Conservation (phyloP, 1,140 invertebrate species). For the Spodoptera frugiperda region DNA sequence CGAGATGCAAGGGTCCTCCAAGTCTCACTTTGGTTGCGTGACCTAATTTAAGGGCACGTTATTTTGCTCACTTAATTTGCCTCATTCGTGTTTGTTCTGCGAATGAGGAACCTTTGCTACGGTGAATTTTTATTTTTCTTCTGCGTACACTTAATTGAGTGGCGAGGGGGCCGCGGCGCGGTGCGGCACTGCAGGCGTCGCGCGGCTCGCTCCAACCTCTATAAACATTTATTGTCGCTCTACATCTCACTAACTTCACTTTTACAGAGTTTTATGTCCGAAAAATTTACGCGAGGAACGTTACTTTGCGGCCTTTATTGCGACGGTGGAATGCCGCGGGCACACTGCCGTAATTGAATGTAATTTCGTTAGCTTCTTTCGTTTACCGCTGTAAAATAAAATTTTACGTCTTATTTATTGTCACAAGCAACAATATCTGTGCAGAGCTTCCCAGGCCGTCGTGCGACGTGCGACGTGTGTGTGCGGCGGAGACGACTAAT, state of each 20-base stretch:
- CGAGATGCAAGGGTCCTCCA: conserved; percentile 66
- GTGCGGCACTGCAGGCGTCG: conserved; percentile 46
- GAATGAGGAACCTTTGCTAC: conserved; percentile 68
- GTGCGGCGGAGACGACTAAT: conserved; percentile 57
- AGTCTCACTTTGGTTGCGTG: conserved; percentile 69
- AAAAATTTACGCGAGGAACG: conserved; percentile 84
- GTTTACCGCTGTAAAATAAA: conserved; percentile 84
- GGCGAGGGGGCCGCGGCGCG: conserved; percentile 48
- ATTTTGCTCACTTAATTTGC: conserved; percentile 84
- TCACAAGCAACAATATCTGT: conserved; percentile 77
- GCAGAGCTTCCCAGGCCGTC: conserved; percentile 55
- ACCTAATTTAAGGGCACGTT: conserved; percentile 78
- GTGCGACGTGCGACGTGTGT: conserved; percentile 54
- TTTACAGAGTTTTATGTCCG: conserved; percentile 85
- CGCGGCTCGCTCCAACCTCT: conserved; percentile 58
- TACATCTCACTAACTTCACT: conserved; percentile 84
- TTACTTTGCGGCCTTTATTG: conserved; percentile 80
- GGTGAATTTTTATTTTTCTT: conserved; percentile 76
- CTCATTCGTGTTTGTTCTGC: conserved; percentile 80
- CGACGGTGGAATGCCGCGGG: conserved; percentile 76
- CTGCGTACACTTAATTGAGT: conserved; percentile 76
- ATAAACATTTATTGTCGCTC: conserved; percentile 83
- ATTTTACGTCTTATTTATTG: conserved; percentile 84
- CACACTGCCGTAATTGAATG: conserved; percentile 81
- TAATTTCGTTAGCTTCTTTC: conserved; percentile 85